Evolutionary conservation across 2,113 vertebrate species (phyloP), one percentile per base, ranked within the genome.

Genomic region (Siniperca chuatsi): DNA sequence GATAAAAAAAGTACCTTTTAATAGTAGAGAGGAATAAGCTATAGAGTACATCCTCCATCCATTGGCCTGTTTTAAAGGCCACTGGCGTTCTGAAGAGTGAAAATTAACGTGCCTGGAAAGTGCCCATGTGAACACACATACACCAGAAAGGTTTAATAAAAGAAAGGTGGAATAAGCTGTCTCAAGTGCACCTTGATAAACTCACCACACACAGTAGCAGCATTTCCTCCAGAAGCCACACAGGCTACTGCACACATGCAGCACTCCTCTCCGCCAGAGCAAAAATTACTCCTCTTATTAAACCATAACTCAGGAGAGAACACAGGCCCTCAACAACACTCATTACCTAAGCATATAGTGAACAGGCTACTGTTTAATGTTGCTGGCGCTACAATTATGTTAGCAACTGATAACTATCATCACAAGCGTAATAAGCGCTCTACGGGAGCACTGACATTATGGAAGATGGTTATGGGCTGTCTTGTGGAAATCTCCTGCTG

Each of bases 321-420:
- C 76, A 25, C 66, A 12, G 40, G 69, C 71, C 48, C 72, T 77
- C 61, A 75, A 85, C 89, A 90, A 61, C 81, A 77, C 81, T 79
- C 84, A 81, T 91, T 88, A 87, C 71, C 78, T 48, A 71, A 73
- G 85, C 73, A 79, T 89, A 79, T 77, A 86, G 83, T 23, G 40
- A 83, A 66, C 77, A 66, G 29, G 58, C 88, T 64, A 54, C 76
- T 75, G 82, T 21, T 81, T 83, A 29, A 21, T 75, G 71, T 50
- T 78, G 74, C 88, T 69, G 74, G 50, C 2, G 85, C 87, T 81
- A 88, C 91, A 90, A 91, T 94, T 92, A 93, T 29, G 87, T 78
- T 84, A 73, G 81, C 78, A 23, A n/a, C 83, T 91, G 89, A 92
- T 89, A 78, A 92, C 92, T 90, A 91, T 93, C 90, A 94, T 93